Percentiles rank a stretch among this genome's conserved stretches.
Evolutionary conservation across 2,888 invertebrate genomes (phyloP).

Genomic region (Tetragonula carbonaria): DNA sequence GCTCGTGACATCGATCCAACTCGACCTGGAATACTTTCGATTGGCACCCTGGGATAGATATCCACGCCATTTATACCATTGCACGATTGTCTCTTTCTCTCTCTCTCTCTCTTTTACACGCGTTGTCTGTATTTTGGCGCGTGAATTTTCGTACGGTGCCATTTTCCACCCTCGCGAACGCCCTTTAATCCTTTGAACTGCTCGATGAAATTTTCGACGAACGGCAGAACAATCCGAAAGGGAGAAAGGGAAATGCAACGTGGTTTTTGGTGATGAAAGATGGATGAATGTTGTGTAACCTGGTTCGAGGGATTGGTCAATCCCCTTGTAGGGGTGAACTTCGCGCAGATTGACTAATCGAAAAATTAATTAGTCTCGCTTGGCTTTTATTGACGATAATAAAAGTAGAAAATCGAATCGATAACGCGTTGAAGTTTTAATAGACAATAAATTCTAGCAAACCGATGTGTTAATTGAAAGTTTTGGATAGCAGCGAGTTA

Average conservation of each 20-base stretch:
- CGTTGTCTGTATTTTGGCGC: neutral
- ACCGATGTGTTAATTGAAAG: no score
- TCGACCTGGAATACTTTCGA: conserved; percentile 63
- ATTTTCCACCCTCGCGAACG: neutral
- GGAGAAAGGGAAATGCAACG: neutral
- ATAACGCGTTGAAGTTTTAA: no score
- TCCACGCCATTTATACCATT: conserved; percentile 57
- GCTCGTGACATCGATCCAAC: conserved; percentile 65
- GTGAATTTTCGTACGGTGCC: neutral
- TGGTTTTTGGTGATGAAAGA: no score
- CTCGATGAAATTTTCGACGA: conserved; percentile 19
- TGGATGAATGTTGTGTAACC: no score
- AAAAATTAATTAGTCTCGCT: no score
- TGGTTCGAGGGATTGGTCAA: no score
- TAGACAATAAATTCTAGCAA: no score
- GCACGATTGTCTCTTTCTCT: conserved; percentile 20
- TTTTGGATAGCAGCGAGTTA: no score
- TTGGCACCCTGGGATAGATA: conserved; percentile 68
- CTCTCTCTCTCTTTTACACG: neutral
- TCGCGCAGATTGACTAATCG: no score
- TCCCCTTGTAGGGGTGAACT: no score
- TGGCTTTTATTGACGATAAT: no score
- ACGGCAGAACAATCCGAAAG: neutral
- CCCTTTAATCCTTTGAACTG: conserved; percentile 35
- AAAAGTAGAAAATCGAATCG: no score